Evolutionary conservation across 2,113 vertebrate genomes (phyloP).

Genomic region (Ictidomys tridecemlineatus): DNA sequence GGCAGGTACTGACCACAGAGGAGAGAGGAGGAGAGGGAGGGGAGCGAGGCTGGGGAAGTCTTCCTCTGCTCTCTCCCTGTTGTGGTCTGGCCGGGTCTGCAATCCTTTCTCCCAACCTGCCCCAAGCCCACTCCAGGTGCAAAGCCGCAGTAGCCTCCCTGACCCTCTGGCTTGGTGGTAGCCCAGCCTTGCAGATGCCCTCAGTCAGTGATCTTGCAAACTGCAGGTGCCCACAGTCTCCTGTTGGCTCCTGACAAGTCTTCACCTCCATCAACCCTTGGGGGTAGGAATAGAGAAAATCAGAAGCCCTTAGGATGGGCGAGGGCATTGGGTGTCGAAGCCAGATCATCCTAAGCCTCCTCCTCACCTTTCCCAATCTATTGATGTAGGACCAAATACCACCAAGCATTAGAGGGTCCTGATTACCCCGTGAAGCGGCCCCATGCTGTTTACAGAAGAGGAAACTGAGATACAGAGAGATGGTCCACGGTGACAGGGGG

Average conservation of each 20-base stretch:
- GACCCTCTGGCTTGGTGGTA: neutral
- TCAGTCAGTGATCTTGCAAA: neutral
- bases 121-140: neutral
- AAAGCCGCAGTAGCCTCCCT: neutral
- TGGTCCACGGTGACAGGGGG: neutral
- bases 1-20: neutral
- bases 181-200: neutral
- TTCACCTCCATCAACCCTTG: accelerated
- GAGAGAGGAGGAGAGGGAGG: neutral
- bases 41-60: neutral
- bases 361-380: neutral
- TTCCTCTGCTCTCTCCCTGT: neutral
- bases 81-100: neutral
- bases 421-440: no score
- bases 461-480: neutral
- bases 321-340: neutral
- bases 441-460: neutral
- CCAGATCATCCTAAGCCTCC: neutral
- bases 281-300: neutral
- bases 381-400: accelerated
- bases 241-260: neutral
- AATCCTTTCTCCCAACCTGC: neutral
- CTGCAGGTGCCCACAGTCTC: neutral
- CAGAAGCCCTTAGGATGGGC: neutral
- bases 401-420: no score